These are phyloP conservation scores for Nemurella pictetii DNA, from an alignment of 2,888 invertebrate genomes.

Conservation along the genomic window DNA sequence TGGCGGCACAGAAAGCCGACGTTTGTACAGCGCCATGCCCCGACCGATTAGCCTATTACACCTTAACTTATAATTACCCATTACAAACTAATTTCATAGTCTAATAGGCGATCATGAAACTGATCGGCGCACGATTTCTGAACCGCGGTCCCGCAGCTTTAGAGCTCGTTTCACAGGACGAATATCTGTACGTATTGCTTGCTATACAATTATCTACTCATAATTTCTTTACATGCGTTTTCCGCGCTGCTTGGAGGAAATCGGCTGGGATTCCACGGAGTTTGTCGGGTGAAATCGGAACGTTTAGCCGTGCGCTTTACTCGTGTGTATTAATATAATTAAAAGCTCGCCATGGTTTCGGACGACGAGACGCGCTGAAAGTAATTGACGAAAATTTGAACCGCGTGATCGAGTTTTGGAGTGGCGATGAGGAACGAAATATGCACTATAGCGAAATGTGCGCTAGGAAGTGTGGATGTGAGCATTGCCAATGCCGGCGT, in stretches of 20 bases:
- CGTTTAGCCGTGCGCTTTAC: not conserved
- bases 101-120: not conserved
- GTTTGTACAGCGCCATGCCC: not conserved
- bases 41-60: not conserved
- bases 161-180: not conserved
- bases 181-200: not conserved
- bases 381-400: not conserved
- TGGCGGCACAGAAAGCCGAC: not conserved
- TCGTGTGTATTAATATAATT: not conserved
- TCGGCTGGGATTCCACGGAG: no score
- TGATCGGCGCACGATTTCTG: not conserved
- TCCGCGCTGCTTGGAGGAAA: no score
- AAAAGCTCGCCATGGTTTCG: not conserved
- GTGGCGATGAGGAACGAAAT: not conserved
- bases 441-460: not conserved
- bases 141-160: no score
- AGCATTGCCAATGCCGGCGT: not conserved
- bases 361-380: not conserved
- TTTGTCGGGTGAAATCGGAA: not conserved
- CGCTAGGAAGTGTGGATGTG: not conserved
- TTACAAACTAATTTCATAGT: constrained; percentile 36
- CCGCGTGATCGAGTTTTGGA: not conserved
- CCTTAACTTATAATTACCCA: constrained; percentile 32
- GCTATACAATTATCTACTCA: not conserved
- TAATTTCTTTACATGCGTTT: not conserved